Percentiles rank a stretch among this genome's conserved stretches.
These are phyloP conservation scores for Pterocles gutturalis DNA, from an alignment of 2,113 vertebrate genomes.

Conservation along the genomic window DNA sequence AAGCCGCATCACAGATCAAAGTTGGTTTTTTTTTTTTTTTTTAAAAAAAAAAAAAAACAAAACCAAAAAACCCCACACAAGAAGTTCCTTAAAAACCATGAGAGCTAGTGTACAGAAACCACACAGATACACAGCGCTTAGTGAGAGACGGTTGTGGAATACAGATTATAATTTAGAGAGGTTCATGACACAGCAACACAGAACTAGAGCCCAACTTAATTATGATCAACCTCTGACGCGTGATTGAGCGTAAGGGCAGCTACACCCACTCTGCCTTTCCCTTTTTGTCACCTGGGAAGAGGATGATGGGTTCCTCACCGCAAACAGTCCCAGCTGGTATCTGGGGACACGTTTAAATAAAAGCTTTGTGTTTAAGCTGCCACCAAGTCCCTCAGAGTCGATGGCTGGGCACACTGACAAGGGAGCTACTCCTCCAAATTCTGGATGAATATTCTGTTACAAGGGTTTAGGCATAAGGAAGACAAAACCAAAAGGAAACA, in stretches of 20 bases:
- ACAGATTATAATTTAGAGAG: background rate
- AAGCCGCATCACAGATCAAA: background rate
- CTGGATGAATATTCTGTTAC: background rate
- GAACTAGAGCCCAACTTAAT: background rate
- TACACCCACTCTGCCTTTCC: background rate
- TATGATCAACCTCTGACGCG: rapidly evolving
- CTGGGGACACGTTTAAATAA: background rate
- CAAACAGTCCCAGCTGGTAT: background rate
- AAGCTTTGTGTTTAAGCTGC: background rate
- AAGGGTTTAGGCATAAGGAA: background rate
- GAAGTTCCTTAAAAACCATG: background rate
- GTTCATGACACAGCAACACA: background rate
- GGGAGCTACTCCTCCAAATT: background rate
- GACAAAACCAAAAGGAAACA: background rate
- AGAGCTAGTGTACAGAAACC: background rate
- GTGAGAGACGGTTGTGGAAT: rapidly evolving
- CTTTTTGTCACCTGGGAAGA: background rate
- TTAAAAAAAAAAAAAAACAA: background rate
- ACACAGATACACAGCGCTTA: background rate
- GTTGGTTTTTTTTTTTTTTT: background rate
- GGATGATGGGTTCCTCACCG: background rate
- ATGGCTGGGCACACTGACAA: background rate
- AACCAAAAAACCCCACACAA: too few species aligned
- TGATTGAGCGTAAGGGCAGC: background rate
- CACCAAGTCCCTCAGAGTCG: rapidly evolving